phyloP scores from a whole-genome alignment of 2,888 invertebrate genomes.

The Eupsilia transversa region DNA sequence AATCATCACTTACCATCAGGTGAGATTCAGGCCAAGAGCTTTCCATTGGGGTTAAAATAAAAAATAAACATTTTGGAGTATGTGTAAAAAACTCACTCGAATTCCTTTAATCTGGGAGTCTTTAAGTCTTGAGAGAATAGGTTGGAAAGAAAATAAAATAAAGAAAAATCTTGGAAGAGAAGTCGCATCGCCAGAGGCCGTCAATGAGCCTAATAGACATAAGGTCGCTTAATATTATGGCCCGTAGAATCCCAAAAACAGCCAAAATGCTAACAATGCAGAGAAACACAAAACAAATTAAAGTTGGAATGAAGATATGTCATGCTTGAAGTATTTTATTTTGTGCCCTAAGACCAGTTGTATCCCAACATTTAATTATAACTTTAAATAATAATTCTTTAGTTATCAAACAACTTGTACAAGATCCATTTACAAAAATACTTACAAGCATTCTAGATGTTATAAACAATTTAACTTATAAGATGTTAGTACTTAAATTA shows the following conservation, averaged over 20 bases:
- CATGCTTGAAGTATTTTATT: slow-evolving; percentile 9
- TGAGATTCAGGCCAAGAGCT: no score
- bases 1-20: no score
- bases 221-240: background rate
- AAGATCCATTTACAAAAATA: background rate
- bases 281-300: slow-evolving; percentile 5
- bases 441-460: no score
- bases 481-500: no score
- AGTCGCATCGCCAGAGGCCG: background rate
- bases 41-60: no score
- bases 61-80: no score
- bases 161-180: no score
- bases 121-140: no score
- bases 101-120: no score
- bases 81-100: no score
- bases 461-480: background rate
- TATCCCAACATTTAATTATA: background rate
- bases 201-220: background rate
- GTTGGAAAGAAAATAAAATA: no score
- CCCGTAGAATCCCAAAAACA: background rate
- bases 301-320: slow-evolving; percentile 25
- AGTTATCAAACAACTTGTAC: background rate
- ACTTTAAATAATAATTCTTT: background rate
- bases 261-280: background rate
- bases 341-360: background rate